These are phyloP conservation scores for Gadus chalcogrammus DNA, from an alignment of 2,113 vertebrate species.

Conservation along the genomic window DNA sequence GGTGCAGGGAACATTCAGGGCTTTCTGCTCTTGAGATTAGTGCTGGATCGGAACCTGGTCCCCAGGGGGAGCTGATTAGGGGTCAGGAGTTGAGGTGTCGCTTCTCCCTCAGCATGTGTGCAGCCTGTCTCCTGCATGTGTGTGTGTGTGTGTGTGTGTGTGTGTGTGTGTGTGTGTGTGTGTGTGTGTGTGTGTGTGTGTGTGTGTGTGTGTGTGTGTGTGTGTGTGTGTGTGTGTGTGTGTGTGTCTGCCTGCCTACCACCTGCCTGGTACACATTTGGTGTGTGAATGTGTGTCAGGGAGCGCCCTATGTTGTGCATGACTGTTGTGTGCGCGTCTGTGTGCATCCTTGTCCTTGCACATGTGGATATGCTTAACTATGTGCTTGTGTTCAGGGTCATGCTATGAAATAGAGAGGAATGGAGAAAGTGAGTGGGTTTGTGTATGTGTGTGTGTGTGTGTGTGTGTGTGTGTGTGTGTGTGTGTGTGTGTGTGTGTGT, in stretches of 20 bases:
- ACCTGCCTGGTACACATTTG: too few species aligned
- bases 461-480: too few species aligned
- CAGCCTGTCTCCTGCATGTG: background rate
- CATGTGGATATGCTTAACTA: too few species aligned
- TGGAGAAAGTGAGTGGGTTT: conserved; percentile 16
- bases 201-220: conserved; percentile 24
- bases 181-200: conserved; percentile 38
- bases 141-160: background rate
- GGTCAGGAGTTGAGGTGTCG: background rate
- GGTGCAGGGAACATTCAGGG: conserved; percentile 20
- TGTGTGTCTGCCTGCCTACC: background rate
- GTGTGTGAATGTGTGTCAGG: too few species aligned
- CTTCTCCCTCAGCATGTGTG: too few species aligned
- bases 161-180: conserved; percentile 14
- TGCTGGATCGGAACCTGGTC: conserved; percentile 18
- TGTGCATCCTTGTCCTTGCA: too few species aligned
- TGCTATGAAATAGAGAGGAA: conserved; percentile 40
- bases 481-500: too few species aligned
- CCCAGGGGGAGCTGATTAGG: background rate
- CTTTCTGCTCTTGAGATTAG: conserved; percentile 27
- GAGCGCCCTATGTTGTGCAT: too few species aligned
- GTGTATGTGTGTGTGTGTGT: too few species aligned
- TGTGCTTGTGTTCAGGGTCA: too few species aligned
- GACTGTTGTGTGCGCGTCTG: too few species aligned
- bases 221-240: conserved; percentile 31